phyloP scores from a whole-genome alignment of 2,797 vertebrate species.

The Semotilus atromaculatus region DNA sequence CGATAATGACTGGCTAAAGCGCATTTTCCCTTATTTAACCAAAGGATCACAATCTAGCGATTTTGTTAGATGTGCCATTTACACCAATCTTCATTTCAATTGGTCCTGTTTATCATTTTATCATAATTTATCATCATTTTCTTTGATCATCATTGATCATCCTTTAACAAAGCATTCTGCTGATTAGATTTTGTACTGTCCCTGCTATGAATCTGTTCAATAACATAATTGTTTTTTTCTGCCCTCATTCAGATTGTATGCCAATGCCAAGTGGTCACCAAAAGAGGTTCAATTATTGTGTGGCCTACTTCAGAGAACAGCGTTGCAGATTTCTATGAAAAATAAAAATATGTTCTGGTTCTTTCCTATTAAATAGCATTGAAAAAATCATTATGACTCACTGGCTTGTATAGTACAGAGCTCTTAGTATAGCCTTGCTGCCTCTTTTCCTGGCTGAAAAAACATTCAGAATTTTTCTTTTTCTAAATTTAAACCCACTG shows the following conservation, averaged over 20 bases:
- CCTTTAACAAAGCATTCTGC: conserved; percentile 27
- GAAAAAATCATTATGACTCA: conserved; percentile 43
- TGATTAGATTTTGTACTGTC: conserved; percentile 43
- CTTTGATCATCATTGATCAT: conserved; percentile 34
- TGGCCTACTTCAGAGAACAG: conserved; percentile 28
- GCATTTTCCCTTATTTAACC: not conserved
- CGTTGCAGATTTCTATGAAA: conserved; percentile 31
- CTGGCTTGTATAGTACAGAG: not conserved
- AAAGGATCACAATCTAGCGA: not conserved
- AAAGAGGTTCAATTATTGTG: conserved; percentile 34
- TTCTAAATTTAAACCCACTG: conserved; percentile 42
- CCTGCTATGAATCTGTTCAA: conserved; percentile 44
- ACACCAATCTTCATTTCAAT: not conserved
- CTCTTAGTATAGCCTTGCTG: conserved; percentile 22
- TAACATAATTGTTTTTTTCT: conserved; percentile 56
- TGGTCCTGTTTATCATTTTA: conserved; percentile 28
- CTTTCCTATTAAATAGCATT: conserved; percentile 39
- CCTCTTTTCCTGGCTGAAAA: conserved; percentile 24
- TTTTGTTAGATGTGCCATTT: conserved; percentile 34
- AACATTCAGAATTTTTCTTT: conserved; percentile 14
- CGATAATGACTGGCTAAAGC: not conserved
- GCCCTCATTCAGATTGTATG: conserved; percentile 45
- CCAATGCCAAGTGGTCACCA: conserved; percentile 57
- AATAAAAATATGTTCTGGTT: conserved; percentile 24
- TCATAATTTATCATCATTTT: conserved; percentile 35